Percentiles rank a stretch among this genome's conserved stretches.
Conservation (phyloP, 1,140 invertebrate species). For the Catajapyx aquilonaris region DNA sequence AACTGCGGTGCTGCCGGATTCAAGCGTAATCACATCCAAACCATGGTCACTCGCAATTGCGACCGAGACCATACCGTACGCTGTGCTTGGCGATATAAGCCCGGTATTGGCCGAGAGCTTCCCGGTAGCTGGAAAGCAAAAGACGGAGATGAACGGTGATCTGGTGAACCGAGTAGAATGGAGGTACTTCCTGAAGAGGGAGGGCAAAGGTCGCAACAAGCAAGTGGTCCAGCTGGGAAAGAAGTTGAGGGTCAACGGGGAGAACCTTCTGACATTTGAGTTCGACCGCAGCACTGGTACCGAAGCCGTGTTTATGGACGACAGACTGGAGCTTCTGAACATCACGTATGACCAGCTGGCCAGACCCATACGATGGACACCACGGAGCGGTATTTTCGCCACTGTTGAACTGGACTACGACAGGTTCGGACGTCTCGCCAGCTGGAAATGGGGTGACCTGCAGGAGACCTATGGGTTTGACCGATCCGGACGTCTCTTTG, state of each 20-base stretch:
- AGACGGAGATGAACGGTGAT: constrained; percentile 69
- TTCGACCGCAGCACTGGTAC: constrained; percentile 76
- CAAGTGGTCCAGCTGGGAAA: constrained; percentile 48
- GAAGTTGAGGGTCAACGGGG: constrained; percentile 69
- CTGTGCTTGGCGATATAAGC: constrained; percentile 58
- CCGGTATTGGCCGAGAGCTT: constrained; percentile 68
- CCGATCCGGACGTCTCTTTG: constrained; percentile 57
- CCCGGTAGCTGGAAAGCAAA: constrained; percentile 72
- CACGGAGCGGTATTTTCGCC: constrained; percentile 60
- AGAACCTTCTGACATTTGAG: constrained; percentile 74
- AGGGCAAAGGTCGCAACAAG: constrained; percentile 25
- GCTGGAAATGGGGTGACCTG: constrained; percentile 80
- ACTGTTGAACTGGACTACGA: constrained; percentile 83
- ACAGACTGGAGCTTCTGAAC: constrained; percentile 67
- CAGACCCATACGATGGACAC: constrained; percentile 69
- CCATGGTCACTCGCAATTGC: constrained; percentile 65
- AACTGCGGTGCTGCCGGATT: constrained; percentile 57
- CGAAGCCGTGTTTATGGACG: constrained; percentile 75
- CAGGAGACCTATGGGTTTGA: constrained; percentile 76
- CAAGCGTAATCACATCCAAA: constrained; percentile 51
- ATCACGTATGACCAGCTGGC: constrained; percentile 82
- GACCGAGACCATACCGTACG: constrained; percentile 67
- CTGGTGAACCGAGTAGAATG: constrained; percentile 85
- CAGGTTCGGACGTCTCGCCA: constrained; percentile 64
- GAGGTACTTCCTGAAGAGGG: constrained; percentile 63